Conservation (phyloP, 2,797 vertebrate genomes). For the Moxostoma hubbsi region DNA sequence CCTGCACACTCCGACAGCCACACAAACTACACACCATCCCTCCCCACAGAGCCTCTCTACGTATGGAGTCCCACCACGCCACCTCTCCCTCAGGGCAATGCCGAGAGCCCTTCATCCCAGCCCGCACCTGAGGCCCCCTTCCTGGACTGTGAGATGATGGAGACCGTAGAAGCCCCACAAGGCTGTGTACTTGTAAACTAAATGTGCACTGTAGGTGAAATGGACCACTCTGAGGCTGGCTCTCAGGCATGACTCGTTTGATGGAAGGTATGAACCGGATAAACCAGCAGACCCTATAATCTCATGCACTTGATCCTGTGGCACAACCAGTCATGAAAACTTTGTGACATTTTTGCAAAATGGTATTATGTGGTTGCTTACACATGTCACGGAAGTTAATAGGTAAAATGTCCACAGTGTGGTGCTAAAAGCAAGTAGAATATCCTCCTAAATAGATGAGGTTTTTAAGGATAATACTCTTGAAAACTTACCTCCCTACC, state of each 20-base stretch:
- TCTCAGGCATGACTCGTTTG: constrained; percentile 39
- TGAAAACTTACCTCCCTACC: too few relatives aligned
- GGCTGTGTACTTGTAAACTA: constrained; percentile 96
- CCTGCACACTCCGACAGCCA: constrained; percentile 36
- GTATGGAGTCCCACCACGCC: constrained; percentile 72
- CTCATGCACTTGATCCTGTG: constrained; percentile 58
- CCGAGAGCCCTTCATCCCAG: constrained; percentile 56
- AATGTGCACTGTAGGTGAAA: constrained; percentile 55
- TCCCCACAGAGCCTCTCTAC: constrained; percentile 70
- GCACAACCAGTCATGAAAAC: background rate
- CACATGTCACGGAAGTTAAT: too few relatives aligned
- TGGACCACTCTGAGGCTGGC: constrained; percentile 63
- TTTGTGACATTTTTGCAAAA: too few relatives aligned
- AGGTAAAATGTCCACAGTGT: too few relatives aligned
- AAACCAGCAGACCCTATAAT: constrained; percentile 64
- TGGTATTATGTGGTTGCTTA: too few relatives aligned
- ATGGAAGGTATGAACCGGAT: constrained; percentile 47
- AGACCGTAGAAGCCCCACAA: constrained; percentile 94
- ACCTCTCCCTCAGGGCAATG: constrained; percentile 47
- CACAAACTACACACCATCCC: constrained; percentile 56
- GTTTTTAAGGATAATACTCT: too few relatives aligned
- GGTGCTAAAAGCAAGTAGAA: too few relatives aligned
- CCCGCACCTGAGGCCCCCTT: constrained; percentile 83
- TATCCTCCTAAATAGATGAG: too few relatives aligned
- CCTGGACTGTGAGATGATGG: constrained; percentile 96